Conservation (phyloP, 2,113 vertebrate species). For the Halcyon senegalensis region DNA sequence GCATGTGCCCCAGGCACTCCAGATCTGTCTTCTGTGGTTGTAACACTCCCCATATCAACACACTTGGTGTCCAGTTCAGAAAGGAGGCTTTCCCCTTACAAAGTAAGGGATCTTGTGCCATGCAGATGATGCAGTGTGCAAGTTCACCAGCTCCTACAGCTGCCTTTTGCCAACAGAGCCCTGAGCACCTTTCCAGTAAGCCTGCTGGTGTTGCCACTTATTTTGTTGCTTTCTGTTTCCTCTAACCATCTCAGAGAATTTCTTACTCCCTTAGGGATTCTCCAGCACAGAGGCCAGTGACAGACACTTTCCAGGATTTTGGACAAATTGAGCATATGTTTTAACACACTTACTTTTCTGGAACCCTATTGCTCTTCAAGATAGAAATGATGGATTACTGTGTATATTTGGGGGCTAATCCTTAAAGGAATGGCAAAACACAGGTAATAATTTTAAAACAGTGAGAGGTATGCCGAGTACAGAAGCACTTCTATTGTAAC, state of each 20-base stretch:
- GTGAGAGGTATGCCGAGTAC: neutral
- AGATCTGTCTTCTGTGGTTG: neutral
- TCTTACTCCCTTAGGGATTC: neutral
- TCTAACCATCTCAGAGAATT: neutral
- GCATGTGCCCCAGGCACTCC: neutral
- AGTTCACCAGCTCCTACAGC: neutral
- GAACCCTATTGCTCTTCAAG: neutral
- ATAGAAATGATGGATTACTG: neutral
- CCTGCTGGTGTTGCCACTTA: neutral
- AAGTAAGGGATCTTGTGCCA: neutral
- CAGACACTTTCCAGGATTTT: neutral
- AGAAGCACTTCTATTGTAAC: slow-evolving; percentile 13
- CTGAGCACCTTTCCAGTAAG: neutral
- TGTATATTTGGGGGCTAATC: neutral
- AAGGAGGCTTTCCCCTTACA: neutral
- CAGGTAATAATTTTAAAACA: neutral
- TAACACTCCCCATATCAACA: neutral
- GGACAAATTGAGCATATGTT: neutral
- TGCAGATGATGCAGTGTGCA: neutral
- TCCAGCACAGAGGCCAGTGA: neutral
- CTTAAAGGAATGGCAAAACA: slow-evolving; percentile 6
- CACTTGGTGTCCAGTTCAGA: neutral
- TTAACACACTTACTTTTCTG: neutral
- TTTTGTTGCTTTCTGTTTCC: neutral
- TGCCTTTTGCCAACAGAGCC: neutral